Evolutionary conservation across 1,140 invertebrate species (phyloP).

Genomic region (Venustaconcha ellipsiformis): DNA sequence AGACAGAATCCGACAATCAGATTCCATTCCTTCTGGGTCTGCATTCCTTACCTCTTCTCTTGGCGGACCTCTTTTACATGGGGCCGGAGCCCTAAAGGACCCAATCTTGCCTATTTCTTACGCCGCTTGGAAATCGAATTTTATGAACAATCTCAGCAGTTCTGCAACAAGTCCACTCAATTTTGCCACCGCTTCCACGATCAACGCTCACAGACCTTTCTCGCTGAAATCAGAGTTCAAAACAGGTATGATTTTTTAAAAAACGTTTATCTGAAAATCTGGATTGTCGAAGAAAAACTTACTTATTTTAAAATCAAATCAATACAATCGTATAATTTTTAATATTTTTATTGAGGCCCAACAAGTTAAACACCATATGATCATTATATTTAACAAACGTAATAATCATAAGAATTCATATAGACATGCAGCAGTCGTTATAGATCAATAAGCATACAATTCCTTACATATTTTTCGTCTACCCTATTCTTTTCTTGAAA

Average conservation of each 20-base stretch:
- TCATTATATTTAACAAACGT: too few species aligned
- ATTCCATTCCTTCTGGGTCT: conserved; percentile 26
- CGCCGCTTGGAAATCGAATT: conserved; percentile 29
- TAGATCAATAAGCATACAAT: too few species aligned
- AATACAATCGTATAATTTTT: too few species aligned
- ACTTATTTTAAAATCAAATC: too few species aligned
- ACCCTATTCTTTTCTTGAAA: too few species aligned
- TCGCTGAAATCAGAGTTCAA: conserved; percentile 18
- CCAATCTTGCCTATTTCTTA: conserved; percentile 22
- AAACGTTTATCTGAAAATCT: too few species aligned
- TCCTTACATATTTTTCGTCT: too few species aligned
- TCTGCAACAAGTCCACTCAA: conserved; percentile 21
- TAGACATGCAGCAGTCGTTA: too few species aligned
- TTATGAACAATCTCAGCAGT: conserved; percentile 26
- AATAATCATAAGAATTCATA: too few species aligned
- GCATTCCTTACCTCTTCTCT: conserved; percentile 29
- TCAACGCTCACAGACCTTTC: conserved; percentile 9
- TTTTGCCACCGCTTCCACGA: conserved; percentile 14
- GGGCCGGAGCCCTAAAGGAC: conserved; percentile 13
- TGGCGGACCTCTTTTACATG: conserved; percentile 15
- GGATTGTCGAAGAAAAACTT: too few species aligned
- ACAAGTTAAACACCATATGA: too few species aligned
- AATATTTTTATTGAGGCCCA: too few species aligned
- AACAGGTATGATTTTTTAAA: not conserved
- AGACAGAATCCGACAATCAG: conserved; percentile 3